phyloP scores from a whole-genome alignment of 2,113 vertebrate genomes.

The Pedetes capensis region DNA sequence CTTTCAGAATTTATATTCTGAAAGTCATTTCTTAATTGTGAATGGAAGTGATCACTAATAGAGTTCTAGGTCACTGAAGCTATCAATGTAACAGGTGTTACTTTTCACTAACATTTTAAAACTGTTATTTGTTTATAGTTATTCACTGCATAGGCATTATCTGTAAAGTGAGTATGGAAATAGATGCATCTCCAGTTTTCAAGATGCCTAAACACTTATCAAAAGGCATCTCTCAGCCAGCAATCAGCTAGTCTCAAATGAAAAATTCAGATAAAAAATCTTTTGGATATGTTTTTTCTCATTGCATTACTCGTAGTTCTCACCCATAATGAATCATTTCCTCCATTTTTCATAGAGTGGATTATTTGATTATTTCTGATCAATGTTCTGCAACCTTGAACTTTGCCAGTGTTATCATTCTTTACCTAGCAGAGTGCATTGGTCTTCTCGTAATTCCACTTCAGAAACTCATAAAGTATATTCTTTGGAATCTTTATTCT shows the following conservation, averaged over 20 bases:
- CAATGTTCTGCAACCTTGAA: background rate
- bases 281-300: background rate
- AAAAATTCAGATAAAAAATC: background rate
- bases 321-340: background rate
- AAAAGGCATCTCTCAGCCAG: background rate
- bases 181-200: background rate
- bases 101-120: conserved; percentile 7
- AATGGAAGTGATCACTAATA: background rate
- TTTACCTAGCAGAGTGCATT: background rate
- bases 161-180: background rate
- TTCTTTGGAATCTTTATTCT: background rate
- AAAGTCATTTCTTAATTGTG: background rate
- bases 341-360: background rate
- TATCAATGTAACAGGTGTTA: background rate
- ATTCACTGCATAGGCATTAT: background rate
- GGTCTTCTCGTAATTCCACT: background rate
- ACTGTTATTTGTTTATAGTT: background rate
- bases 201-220: background rate
- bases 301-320: background rate
- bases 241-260: background rate
- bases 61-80: background rate
- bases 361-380: background rate
- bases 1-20: background rate
- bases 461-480: background rate
- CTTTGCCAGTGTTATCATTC: background rate